Base-by-base conservation (phyloP, 2,888 invertebrate genomes). In the Diplolepis rosae region DNA sequence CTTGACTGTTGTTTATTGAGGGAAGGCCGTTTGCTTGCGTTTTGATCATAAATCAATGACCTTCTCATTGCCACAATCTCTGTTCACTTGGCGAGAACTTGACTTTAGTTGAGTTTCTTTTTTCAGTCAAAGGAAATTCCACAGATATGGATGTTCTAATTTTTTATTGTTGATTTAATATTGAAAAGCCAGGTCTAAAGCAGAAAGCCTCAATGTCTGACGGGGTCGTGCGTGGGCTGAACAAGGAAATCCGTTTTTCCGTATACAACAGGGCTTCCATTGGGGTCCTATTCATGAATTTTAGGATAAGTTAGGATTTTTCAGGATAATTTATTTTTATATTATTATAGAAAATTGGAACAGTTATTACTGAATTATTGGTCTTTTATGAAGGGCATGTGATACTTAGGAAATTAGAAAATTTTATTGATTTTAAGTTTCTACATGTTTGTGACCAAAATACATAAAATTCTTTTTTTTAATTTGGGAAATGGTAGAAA, bases 231-330 rank as follows among this genome's bases (percentile, higher is more conserved):
- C 69, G 66, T 87, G 87, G 18, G 70, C 68, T 4, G 72, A 39
- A 68, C 87, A 87, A 7, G 83, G 83, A 15, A 73, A 71, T n/a
- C 79, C 77, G 70, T 83, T 80, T 70, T 79, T 82, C 15, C 77
- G 82, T 9, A 86, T 77, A 69, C 87, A 87, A 48, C 84, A 84
- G 4, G 84, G 84, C 11, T 77, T 80, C 80, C 83, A 85, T 13
- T 52, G 70, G 0, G 83, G 83, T 67, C 74, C 48, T 48, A 15
- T 1, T 15, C 9, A 48, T n/a, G 0, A 7, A 22, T 22, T 45
- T 18, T n/a, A n/a, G n/a, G n/a, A n/a, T n/a, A n/a, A n/a, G n/a
- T n/a, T n/a, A n/a, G n/a, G n/a, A n/a, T n/a, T n/a, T n/a, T n/a
- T n/a, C n/a, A n/a, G n/a, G n/a, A n/a, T n/a, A n/a, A n/a, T n/a